These are phyloP conservation scores for Acrobasis suavella DNA, from an alignment of 2,888 invertebrate species.

Conservation along the genomic window DNA sequence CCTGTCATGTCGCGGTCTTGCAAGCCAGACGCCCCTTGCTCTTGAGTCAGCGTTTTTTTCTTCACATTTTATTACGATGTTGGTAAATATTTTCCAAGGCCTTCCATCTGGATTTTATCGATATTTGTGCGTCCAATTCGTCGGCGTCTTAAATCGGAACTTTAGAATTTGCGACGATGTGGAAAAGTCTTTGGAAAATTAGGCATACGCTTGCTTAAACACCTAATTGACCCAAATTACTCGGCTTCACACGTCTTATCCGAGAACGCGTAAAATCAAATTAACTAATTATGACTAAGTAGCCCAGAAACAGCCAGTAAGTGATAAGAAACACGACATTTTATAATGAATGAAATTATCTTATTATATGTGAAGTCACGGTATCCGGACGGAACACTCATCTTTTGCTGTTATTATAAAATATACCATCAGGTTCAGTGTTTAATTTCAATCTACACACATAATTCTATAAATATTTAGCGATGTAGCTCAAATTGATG, in stretches of 20 bases:
- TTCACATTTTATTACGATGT: conserved; percentile 73
- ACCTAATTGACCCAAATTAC: conserved; percentile 17
- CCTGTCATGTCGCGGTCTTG: conserved; percentile 77
- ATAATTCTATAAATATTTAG: too few species aligned
- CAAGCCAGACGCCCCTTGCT: conserved; percentile 76
- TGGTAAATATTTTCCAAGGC: conserved; percentile 77
- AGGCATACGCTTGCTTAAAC: conserved; percentile 10
- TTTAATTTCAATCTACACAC: too few species aligned
- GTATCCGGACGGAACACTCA: not conserved
- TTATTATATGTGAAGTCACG: not conserved
- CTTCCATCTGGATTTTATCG: conserved; percentile 58
- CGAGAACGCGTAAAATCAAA: conserved; percentile 14
- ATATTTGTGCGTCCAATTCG: conserved; percentile 43
- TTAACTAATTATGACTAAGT: conserved; percentile 18
- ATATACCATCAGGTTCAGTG: too few species aligned
- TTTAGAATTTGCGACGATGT: conserved; percentile 1
- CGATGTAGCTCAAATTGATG: too few species aligned
- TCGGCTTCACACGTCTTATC: conserved; percentile 11
- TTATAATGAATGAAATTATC: not conserved
- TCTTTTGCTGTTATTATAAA: too few species aligned
- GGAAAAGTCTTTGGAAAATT: conserved; percentile 13
- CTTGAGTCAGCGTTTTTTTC: conserved; percentile 75
- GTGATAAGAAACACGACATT: not conserved
- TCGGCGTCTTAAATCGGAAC: not conserved
- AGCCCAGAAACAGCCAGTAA: not conserved